Evolutionary conservation across 2,113 vertebrate species (phyloP), one percentile per base, ranked within the genome.

Genomic region (Parotia lawesii): DNA sequence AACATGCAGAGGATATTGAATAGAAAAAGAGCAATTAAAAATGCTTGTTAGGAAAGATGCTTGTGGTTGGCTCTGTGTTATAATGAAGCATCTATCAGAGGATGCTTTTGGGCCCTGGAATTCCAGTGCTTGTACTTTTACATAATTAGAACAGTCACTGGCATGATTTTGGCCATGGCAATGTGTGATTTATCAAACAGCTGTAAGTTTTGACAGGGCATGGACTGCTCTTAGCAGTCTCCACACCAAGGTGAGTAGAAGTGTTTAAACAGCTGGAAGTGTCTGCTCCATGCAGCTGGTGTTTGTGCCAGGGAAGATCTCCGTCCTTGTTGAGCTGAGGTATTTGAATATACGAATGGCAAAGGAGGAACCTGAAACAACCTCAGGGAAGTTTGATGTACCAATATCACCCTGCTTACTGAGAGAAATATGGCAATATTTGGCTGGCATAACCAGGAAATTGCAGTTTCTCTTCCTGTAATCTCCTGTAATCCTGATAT

Each of bases 301-400:
- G 25, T 71, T 70, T 37, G 53, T 67, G 71, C 31, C 0, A 0
- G 53, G 44, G 66, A 67, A 15, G 33, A 35, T 38, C 44, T 56
- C n/a, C 0, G 0, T 42, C n/a, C 50, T 57, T 40, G 20, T 35
- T 83, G 28, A 11, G 28, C 44, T 64, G 11, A 38, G 27, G 37
- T 33, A 2, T 37, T 60, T 61, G n/a, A 92, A 22, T 24, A 14
- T 12, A 3, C 1, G 1, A 3, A 25, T 28, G 31, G 56, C n/a
- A 40, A 44, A 84, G 29, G 48, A 60, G 40, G 47, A 69, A 48
- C 45, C 18, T 73, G 50, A 65, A 77, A 44, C 4, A 15, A 16
- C 24, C 45, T 61, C 35, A 24, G 0, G 0, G 53, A 35, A 53
- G 8, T 38, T 48, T 0, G 5, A 5, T 15, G 37, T 33, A 9